These are phyloP conservation scores for Trissolcus brochymenae DNA, from an alignment of 2,888 invertebrate species.

Conservation along the genomic window DNA sequence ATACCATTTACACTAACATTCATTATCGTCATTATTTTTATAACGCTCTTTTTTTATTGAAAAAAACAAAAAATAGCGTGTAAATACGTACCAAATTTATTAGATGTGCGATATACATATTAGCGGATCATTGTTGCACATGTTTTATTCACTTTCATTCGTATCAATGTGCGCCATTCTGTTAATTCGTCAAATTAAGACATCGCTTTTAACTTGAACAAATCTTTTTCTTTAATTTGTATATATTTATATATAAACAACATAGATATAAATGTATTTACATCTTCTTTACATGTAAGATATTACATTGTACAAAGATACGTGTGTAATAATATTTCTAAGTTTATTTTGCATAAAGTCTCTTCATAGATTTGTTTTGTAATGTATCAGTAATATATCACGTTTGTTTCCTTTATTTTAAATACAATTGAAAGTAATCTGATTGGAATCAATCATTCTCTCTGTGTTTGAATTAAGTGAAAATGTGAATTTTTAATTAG, in stretches of 20 bases:
- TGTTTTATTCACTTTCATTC: background rate
- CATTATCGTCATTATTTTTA: conserved; percentile 44
- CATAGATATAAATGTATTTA: conserved; percentile 19
- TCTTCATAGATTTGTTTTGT: conserved; percentile 2
- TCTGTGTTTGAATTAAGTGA: background rate
- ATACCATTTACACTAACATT: conserved; percentile 32
- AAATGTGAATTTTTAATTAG: background rate
- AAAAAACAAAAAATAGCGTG: conserved; percentile 13
- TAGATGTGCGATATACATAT: conserved; percentile 11
- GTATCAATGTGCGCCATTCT: conserved; percentile 12
- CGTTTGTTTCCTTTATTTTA: background rate
- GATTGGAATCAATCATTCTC: background rate
- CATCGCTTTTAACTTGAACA: conserved; percentile 6
- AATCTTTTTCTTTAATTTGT: conserved; percentile 27
- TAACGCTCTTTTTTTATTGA: conserved; percentile 42
- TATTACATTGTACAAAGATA: conserved; percentile 34
- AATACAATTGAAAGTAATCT: background rate
- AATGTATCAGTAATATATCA: background rate
- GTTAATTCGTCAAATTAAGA: no score
- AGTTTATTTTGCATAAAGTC: conserved; percentile 9
- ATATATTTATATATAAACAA: conserved; percentile 25
- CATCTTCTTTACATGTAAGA: conserved; percentile 31
- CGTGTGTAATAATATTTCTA: conserved; percentile 32
- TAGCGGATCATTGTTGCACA: conserved; percentile 9
- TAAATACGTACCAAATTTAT: conserved; percentile 41